A percentile compares a stretch with the other conserved stretches of the same genome.
Evolutionary conservation across 2,797 vertebrate genomes (phyloP).

Genomic region (Pseudocheirus occidentalis): DNA sequence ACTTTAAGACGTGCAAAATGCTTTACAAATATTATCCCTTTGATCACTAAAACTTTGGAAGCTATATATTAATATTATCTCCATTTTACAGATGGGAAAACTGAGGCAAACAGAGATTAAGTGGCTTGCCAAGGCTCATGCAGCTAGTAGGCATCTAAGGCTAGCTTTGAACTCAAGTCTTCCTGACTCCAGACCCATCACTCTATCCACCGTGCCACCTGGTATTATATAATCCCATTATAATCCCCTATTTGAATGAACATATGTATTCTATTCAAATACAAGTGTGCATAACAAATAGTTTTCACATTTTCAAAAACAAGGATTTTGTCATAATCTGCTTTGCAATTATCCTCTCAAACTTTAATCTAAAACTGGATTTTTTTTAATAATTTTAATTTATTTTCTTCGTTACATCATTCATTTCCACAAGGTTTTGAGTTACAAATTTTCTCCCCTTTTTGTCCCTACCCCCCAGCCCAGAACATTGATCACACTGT

Average conservation of each 20-base stretch:
- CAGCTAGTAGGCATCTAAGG: no score
- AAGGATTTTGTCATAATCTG: neutral
- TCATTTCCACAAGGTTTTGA: no score
- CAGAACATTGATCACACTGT: no score
- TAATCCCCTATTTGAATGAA: neutral
- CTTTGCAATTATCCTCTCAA: neutral
- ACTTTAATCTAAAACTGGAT: slow-evolving; percentile 7
- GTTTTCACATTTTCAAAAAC: slow-evolving; percentile 44
- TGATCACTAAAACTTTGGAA: neutral
- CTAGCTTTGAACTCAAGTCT: neutral
- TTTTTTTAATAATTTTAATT: no score
- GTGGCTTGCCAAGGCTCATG: no score
- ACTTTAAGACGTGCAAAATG: neutral
- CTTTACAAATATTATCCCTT: neutral
- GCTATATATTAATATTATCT: neutral
- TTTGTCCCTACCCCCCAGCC: no score
- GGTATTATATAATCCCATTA: slow-evolving; percentile 3
- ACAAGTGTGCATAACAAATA: slow-evolving; percentile 6
- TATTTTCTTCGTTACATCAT: no score
- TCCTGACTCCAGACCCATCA: neutral
- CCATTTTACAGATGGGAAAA: neutral
- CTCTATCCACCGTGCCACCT: neutral
- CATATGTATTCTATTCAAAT: neutral
- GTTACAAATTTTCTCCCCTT: no score
- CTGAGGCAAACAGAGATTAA: neutral